Conservation (phyloP, 92 coral and sea anemone species). For the Porites evermanni region DNA sequence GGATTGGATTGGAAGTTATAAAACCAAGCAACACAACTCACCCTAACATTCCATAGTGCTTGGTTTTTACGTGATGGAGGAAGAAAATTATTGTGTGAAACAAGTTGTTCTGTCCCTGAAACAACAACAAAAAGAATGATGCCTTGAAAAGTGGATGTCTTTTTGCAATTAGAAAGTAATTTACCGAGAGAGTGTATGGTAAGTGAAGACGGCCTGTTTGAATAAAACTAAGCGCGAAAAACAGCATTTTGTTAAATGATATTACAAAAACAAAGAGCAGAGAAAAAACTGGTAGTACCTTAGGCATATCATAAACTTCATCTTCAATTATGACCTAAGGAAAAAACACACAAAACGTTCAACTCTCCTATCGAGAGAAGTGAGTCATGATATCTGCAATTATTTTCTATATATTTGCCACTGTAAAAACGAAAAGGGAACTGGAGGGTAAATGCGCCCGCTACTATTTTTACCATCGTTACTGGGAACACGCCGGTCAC, state of each 20-base stretch:
- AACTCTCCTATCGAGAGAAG: neutral
- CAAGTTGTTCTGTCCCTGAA: conserved; percentile 93
- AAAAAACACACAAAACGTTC: neutral
- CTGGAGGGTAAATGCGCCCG: no score
- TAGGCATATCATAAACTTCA: conserved; percentile 94
- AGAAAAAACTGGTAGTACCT: conserved; percentile 55
- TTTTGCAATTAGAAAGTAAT: no score
- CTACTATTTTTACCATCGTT: no score
- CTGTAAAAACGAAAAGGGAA: no score
- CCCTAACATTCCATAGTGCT: conserved; percentile 98
- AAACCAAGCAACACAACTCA: conserved; percentile 33
- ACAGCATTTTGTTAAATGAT: no score
- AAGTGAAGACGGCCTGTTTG: no score
- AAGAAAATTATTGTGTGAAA: conserved; percentile 93
- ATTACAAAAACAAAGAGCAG: neutral
- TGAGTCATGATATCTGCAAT: neutral
- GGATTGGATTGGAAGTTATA: neutral
- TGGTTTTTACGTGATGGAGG: conserved; percentile 87
- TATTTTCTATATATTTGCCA: no score
- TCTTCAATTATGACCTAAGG: conserved; percentile 88
- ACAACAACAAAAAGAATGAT: neutral
- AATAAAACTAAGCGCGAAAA: no score
- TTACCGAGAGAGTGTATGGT: no score
- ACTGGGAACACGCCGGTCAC: no score
- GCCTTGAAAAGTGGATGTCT: neutral